A percentile compares a stretch with the other conserved stretches of the same genome.
Evolutionary conservation across 2,797 vertebrate genomes (phyloP).

Genomic region (Enteromius argenteus): DNA sequence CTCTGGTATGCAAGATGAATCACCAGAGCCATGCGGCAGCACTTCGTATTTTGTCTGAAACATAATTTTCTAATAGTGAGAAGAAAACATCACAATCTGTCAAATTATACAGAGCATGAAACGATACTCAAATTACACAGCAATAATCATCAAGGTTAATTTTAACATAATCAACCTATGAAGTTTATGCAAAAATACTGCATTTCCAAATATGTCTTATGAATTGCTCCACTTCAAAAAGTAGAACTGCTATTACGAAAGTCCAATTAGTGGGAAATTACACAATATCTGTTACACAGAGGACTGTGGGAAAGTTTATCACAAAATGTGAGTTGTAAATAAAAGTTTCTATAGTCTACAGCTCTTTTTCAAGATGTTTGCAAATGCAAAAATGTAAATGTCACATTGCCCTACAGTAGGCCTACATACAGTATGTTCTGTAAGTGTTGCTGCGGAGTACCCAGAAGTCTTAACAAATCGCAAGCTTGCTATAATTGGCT

Average conservation of each 20-base stretch:
- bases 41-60: slow-evolving; percentile 52
- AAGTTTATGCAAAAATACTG: slow-evolving; percentile 45
- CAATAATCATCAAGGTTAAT: slow-evolving; percentile 62
- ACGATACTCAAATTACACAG: slow-evolving; percentile 56
- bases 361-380: not conserved
- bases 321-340: slow-evolving; percentile 13
- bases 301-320: slow-evolving; percentile 59
- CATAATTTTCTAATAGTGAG: slow-evolving; percentile 51
- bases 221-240: slow-evolving; percentile 57
- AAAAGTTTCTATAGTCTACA: not conserved
- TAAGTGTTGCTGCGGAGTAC: not conserved
- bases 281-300: slow-evolving; percentile 54
- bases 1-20: slow-evolving; percentile 60
- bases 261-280: slow-evolving; percentile 61
- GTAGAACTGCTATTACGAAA: slow-evolving; percentile 53
- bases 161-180: slow-evolving; percentile 53
- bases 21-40: slow-evolving; percentile 48
- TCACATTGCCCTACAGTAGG: not conserved
- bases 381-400: not conserved
- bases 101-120: slow-evolving; percentile 54
- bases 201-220: slow-evolving; percentile 50
- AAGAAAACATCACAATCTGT: slow-evolving; percentile 53
- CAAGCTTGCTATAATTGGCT: slow-evolving; percentile 13
- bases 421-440: not conserved
- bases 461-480: not conserved